These are phyloP conservation scores for Pseudochromis fuscus DNA, from an alignment of 2,797 vertebrate species.

Conservation along the genomic window DNA sequence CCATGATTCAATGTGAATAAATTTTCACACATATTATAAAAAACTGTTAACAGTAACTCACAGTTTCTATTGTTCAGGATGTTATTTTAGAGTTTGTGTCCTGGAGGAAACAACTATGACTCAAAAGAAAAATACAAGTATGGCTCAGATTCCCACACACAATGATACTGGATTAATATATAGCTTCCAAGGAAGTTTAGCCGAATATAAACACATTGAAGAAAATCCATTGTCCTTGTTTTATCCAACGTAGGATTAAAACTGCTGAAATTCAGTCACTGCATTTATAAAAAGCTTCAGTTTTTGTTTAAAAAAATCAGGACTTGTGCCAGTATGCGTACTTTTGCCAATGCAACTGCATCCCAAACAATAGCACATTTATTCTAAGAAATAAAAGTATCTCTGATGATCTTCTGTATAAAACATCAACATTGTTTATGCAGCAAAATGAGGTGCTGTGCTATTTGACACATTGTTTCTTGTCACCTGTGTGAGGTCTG, in stretches of 20 bases:
- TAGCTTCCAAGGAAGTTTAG: neutral
- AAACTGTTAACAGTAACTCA: slow-evolving; percentile 36
- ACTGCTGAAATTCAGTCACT: neutral
- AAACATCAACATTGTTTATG: neutral
- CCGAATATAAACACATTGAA: slow-evolving; percentile 14
- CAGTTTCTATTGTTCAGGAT: slow-evolving; percentile 34
- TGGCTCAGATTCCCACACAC: slow-evolving; percentile 16
- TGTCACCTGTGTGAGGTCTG: neutral
- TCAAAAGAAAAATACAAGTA: slow-evolving; percentile 19
- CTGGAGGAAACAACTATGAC: slow-evolving; percentile 25
- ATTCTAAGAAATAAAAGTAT: slow-evolving; percentile 1
- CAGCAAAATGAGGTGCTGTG: neutral
- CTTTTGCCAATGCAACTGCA: slow-evolving; percentile 4
- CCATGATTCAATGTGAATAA: slow-evolving; percentile 25
- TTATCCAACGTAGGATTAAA: slow-evolving; percentile 8
- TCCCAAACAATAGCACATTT: neutral
- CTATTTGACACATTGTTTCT: slow-evolving; percentile 3
- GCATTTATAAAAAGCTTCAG: neutral
- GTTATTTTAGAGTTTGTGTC: slow-evolving; percentile 46
- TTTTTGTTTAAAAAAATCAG: neutral
- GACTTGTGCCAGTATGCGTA: neutral
- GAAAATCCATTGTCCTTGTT: neutral
- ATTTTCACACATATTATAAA: slow-evolving; percentile 50
- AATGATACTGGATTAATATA: neutral
- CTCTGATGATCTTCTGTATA: neutral